These are phyloP conservation scores for Labeo calbasu DNA, from an alignment of 2,797 vertebrate genomes.

Conservation along the genomic window DNA sequence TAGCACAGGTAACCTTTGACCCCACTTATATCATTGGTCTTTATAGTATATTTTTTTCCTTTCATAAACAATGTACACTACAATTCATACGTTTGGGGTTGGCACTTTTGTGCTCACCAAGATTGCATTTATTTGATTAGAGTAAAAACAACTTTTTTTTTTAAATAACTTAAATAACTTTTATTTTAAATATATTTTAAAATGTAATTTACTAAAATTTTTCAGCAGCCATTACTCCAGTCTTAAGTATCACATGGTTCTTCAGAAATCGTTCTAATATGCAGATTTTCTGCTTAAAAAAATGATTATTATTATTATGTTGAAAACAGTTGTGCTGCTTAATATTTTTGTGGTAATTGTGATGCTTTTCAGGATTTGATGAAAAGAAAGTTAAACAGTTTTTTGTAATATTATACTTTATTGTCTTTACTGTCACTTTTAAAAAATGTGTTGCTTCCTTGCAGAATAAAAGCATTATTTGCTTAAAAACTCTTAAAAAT, in stretches of 20 bases:
- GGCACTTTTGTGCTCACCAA: neutral
- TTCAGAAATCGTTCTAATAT: neutral
- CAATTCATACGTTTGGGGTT: neutral
- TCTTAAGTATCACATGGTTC: neutral
- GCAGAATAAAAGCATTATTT: neutral
- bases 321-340: neutral
- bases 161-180: neutral
- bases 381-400: neutral
- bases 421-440: neutral
- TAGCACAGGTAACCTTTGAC: conserved; percentile 84
- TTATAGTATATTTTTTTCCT: neutral
- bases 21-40: conserved; percentile 5
- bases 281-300: neutral
- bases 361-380: neutral
- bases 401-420: neutral
- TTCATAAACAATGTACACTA: neutral
- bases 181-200: neutral
- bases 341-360: neutral
- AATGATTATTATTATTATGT: neutral
- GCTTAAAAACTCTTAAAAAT: no score
- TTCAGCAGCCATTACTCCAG: neutral
- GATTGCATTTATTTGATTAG: neutral
- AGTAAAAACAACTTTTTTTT: no score
- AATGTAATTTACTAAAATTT: neutral
- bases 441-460: neutral